Evolutionary conservation across 2,113 vertebrate genomes (phyloP), one percentile per base, ranked within the genome.

Genomic region (Lagenorhynchus albirostris): DNA sequence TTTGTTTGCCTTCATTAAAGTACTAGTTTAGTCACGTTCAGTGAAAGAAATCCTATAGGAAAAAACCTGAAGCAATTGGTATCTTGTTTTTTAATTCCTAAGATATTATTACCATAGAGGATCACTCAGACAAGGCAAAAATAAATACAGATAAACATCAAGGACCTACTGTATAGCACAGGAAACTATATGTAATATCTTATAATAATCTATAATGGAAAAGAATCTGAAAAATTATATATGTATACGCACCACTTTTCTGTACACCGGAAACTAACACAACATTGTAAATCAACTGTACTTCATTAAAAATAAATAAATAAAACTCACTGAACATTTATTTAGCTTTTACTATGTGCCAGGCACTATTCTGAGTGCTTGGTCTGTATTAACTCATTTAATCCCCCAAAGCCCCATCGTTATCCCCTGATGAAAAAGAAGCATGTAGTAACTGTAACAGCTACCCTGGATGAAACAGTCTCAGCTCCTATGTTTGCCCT

Each of bases 1-100:
- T 91, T 71, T 80, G 36, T 91, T 95, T 84, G 38, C 86, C 44
- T 76, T 93, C 14, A 65, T 63, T 76, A 44, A 88, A 82, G 67
- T 94, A 77, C 65, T 76, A 71, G 81, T 81, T 97, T 89, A 91
- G 68, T 95, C 73, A 89, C 25, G 41, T 53, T 33, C 87, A 84
- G 0, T 88, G 74, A 71, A 89, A 90, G 71, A 94, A 84, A 94
- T 68, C 15, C 60, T 47, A 4, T 2, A 41, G 65, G 18, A 83
- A 85, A 71, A 68, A 73, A 55, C 11, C 25, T 73, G 41, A 83
- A 88, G 63, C 11, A 74, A 13, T 5, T 83, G 44, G 21, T 68
- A 8, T 6, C 74, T 8, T 36, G n/a, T 47, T 41, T 95, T 95
- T 80, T 38, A 44, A 85, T 41, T 71, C 93, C 67, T 25, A 67